phyloP scores from a whole-genome alignment of 2,797 vertebrate genomes.

The Lepidocolaptes lacrymiger region DNA sequence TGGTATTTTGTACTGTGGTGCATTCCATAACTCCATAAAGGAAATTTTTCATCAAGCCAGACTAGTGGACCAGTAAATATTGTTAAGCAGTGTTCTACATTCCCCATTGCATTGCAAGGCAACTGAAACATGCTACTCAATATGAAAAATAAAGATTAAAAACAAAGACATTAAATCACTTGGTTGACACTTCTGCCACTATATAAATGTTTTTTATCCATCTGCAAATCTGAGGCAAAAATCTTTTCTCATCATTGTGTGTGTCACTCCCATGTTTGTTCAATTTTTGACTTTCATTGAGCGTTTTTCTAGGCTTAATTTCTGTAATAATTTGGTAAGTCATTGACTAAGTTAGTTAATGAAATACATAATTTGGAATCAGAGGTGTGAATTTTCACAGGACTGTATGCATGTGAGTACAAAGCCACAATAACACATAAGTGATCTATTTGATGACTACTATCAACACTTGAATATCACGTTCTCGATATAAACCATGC shows the following conservation, averaged over 20 bases:
- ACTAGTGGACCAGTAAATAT: background rate
- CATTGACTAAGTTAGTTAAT: background rate
- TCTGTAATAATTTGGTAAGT: background rate
- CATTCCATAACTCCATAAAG: background rate
- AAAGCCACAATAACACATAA: background rate
- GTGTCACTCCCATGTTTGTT: background rate
- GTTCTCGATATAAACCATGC: accelerated
- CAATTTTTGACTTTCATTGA: background rate
- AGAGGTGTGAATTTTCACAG: background rate
- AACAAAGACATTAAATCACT: background rate
- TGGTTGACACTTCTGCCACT: background rate
- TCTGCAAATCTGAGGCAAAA: background rate
- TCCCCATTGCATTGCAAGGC: background rate
- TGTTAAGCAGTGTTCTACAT: background rate
- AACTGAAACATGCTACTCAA: background rate
- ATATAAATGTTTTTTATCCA: background rate
- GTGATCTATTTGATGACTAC: background rate
- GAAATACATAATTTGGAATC: background rate
- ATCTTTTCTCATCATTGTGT: background rate
- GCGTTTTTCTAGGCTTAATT: background rate
- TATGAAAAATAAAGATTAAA: background rate
- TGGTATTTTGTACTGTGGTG: background rate
- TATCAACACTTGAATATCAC: background rate
- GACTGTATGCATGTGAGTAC: background rate
- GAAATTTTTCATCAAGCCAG: background rate